Evolutionary conservation across 2,113 vertebrate genomes (phyloP), one percentile per base, ranked within the genome.

Genomic region (Pseudopodoces humilis): DNA sequence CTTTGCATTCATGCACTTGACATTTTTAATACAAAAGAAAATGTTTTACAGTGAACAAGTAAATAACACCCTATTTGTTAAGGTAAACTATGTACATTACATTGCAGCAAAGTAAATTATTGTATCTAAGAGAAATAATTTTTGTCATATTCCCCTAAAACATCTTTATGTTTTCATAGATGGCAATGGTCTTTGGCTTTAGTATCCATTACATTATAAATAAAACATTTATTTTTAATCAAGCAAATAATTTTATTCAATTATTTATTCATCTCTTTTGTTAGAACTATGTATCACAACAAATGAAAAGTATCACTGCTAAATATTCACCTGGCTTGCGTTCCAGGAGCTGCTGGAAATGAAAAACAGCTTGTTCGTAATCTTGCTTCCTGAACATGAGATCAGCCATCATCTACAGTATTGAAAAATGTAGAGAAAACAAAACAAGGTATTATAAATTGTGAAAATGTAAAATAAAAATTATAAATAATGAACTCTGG

Each of bases 341-440:
- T 90, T 99, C 99, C 91, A 99, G 97, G 41, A 99, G 98, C 92
- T 99, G 99, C 68, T 99, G 99, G 94, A 99, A 99, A 93, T 99
- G 98, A 91, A 99, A 99, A 76, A 99, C 98, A 25, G 99, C 99
- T 97, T 99, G 98, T 67, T 99, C 99, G 10, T 99, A 99, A 96
- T 99, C 98, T 92, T 99, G 99, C 92, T 99, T 99, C 97, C 98
- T 98, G 96, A 99, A 99, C 99, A 99, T 99, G 83, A 99, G 97
- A 94, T 99, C 99, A 86, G 99, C 99, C 98, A 99, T 99, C 99
- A 99, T 99, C 99, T 98, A 97, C 55, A 94, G 83, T 44, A 94
- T 84, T 35, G 83, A 96, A 72, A 71, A 83, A 59, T 85, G 76
- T 8, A 92, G 53, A 90, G n/a, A 86, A 85, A 86, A 63, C 4